Conservation (phyloP, 2,888 invertebrate species). For the Alentia gelatinosa region DNA sequence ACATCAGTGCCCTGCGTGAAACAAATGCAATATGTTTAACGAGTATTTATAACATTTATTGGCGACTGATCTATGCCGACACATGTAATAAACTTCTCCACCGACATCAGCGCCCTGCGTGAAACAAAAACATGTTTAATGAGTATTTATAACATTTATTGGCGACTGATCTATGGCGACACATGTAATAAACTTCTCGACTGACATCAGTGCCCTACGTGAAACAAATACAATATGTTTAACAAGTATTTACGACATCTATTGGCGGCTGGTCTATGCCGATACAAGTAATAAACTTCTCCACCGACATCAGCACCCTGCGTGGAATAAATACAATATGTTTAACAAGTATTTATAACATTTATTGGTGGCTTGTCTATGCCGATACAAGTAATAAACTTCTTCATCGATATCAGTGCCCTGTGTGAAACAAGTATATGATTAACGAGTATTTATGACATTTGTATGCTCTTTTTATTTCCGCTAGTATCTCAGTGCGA, state of each 20-base stretch:
- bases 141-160: constrained; percentile 82
- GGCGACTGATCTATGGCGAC: constrained; percentile 88
- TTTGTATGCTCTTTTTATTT: constrained; percentile 82
- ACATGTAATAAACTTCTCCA: too few relatives aligned
- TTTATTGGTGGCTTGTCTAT: too few relatives aligned
- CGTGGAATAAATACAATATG: background rate
- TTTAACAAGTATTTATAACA: too few relatives aligned
- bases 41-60: too few relatives aligned
- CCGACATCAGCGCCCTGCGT: too few relatives aligned
- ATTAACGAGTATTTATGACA: too few relatives aligned
- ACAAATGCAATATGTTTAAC: background rate
- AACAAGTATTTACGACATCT: too few relatives aligned
- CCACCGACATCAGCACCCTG: constrained; percentile 65
- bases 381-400: too few relatives aligned
- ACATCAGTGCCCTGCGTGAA: constrained; percentile 59
- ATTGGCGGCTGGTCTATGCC: constrained; percentile 88
- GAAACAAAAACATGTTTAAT: too few relatives aligned
- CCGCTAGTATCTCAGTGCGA: background rate
- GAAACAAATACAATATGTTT: background rate
- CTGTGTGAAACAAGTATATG: too few relatives aligned
- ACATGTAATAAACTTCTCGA: constrained; percentile 87
- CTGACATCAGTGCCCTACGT: constrained; percentile 59
- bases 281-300: constrained; percentile 88
- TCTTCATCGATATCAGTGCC: too few relatives aligned
- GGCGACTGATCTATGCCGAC: too few relatives aligned